phyloP scores from a whole-genome alignment of 2,888 invertebrate genomes.

The Oscheius sp. region DNA sequence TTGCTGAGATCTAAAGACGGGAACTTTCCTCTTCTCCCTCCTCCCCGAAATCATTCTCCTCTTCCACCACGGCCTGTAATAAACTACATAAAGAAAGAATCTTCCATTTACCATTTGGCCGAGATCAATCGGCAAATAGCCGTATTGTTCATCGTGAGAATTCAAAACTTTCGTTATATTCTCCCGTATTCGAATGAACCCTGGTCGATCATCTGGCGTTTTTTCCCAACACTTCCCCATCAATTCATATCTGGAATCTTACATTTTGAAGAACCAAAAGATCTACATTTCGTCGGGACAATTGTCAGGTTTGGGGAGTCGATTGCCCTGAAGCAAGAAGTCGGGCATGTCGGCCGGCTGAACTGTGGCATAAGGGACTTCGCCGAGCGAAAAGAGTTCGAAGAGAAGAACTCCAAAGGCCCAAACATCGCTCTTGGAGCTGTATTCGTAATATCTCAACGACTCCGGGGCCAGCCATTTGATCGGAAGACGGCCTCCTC shows the following conservation, averaged over 20 bases:
- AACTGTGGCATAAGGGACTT: constrained; percentile 23
- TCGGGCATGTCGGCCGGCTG: constrained; percentile 32
- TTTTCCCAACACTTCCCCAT: constrained; percentile 51
- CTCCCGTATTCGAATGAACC: constrained; percentile 26
- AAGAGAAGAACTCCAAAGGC: constrained; percentile 31
- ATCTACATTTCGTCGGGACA: constrained; percentile 57
- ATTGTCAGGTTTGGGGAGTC: constrained; percentile 10
- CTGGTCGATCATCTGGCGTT: constrained; percentile 44
- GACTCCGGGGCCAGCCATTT: constrained; percentile 65
- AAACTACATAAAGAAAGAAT: no score
- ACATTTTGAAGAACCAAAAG: background rate
- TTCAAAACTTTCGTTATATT: constrained; percentile 36
- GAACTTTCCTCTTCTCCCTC: no score
- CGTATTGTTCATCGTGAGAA: constrained; percentile 52
- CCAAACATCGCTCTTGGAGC: constrained; percentile 55
- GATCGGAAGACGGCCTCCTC: constrained; percentile 60
- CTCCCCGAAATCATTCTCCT: no score
- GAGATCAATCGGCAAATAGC: constrained; percentile 32
- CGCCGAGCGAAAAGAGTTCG: constrained; percentile 31
- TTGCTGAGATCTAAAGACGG: no score
- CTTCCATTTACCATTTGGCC: no score
- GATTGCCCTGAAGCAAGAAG: constrained; percentile 22
- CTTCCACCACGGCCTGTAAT: no score
- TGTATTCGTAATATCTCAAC: constrained; percentile 56
- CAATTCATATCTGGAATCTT: constrained; percentile 48